Evolutionary conservation across 2,113 vertebrate species (phyloP).

Genomic region (Verasper variegatus): DNA sequence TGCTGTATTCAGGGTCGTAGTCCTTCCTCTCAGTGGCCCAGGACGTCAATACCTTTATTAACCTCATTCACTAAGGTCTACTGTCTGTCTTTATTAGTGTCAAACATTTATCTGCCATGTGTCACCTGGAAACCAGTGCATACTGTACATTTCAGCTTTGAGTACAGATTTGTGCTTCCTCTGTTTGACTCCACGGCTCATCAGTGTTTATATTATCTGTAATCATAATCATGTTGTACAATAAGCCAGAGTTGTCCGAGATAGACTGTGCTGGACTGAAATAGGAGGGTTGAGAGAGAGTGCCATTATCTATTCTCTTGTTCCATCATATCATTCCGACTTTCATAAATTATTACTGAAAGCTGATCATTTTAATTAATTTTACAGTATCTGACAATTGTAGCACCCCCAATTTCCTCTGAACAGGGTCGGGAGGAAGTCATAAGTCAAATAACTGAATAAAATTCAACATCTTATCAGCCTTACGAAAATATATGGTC

Average conservation of each 20-base stretch:
- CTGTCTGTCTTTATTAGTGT: constrained; percentile 24
- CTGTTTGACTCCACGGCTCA: constrained; percentile 1
- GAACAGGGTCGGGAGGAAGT: constrained; percentile 23
- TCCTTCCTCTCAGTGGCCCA: constrained; percentile 13
- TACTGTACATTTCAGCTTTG: constrained; percentile 10
- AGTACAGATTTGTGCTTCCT: background rate
- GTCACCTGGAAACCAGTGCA: constrained; percentile 2
- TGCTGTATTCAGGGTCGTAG: constrained; percentile 4
- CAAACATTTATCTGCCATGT: constrained; percentile 18
- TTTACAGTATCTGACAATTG: constrained; percentile 24
- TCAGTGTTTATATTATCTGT: constrained; percentile 29
- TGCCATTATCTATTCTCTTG: constrained; percentile 24
- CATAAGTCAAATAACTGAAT: constrained; percentile 20
- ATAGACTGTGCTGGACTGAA: constrained; percentile 17
- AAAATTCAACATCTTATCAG: background rate
- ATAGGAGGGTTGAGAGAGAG: constrained; percentile 15
- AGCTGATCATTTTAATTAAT: constrained; percentile 42
- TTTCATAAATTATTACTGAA: constrained; percentile 45
- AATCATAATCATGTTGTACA: constrained; percentile 15
- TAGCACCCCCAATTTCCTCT: constrained; percentile 1
- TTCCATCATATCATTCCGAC: constrained; percentile 13
- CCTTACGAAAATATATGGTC: background rate
- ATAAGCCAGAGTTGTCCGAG: constrained; percentile 7
- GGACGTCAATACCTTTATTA: constrained; percentile 35
- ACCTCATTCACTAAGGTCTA: constrained; percentile 20